These are phyloP conservation scores for Caenorhabditis latens DNA, from an alignment of 1,140 invertebrate genomes.

Conservation along the genomic window DNA sequence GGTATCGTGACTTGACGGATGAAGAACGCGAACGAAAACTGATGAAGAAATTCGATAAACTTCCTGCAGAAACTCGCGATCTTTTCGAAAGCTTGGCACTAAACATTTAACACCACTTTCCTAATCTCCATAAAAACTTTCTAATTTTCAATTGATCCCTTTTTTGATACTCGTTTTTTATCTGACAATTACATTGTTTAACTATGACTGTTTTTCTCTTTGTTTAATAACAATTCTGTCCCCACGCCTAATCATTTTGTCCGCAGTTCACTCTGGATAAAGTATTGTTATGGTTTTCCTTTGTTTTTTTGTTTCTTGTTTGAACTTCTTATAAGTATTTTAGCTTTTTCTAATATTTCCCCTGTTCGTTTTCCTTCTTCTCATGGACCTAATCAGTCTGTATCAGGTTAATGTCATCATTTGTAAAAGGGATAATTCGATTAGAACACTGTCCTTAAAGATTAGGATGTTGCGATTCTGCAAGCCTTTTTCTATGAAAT, in stretches of 20 bases:
- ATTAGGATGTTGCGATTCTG: not conserved
- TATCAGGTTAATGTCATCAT: not conserved
- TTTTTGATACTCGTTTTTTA: conserved; percentile 19
- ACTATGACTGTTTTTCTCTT: not conserved
- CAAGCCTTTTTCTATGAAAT: conserved; percentile 12
- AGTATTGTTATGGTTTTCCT: not conserved
- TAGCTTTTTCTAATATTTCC: conserved; percentile 24
- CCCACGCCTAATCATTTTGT: not conserved
- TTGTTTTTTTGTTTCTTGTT: not conserved
- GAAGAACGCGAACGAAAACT: conserved; percentile 8
- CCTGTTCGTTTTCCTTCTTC: not conserved
- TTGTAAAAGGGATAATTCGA: conserved; percentile 13
- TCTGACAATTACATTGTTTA: not conserved
- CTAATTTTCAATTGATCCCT: not conserved
- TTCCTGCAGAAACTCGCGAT: not conserved
- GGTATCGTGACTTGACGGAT: conserved; percentile 29
- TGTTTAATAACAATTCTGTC: not conserved
- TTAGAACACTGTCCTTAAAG: not conserved
- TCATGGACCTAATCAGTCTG: not conserved
- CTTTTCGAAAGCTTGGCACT: not conserved
- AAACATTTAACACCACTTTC: not conserved
- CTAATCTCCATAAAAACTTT: not conserved
- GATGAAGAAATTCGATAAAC: not conserved
- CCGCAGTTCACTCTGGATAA: not conserved
- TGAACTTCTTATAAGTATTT: not conserved